A percentile compares a stretch with the other conserved stretches of the same genome.
Evolutionary conservation across 2,113 vertebrate genomes (phyloP).

Genomic region (Mastomys natalensis): DNA sequence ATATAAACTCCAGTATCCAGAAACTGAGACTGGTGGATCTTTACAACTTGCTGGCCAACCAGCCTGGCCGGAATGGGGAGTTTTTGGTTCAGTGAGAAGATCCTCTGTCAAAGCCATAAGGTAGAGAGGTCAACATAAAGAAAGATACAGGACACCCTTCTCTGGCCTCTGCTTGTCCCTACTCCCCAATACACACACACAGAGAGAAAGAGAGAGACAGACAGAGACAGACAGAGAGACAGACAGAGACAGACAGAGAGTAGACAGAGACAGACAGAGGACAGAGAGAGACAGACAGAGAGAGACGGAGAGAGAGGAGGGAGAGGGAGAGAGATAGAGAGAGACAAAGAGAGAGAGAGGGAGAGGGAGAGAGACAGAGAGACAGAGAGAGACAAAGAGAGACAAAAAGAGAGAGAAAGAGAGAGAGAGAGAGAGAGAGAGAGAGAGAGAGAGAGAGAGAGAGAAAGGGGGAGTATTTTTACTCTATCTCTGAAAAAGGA

Average conservation of each 20-base stretch:
- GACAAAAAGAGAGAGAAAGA: too few species aligned
- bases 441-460: too few species aligned
- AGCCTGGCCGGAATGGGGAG: neutral
- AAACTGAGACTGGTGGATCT: neutral
- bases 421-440: too few species aligned
- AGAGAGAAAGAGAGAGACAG: neutral
- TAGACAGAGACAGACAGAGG: too few species aligned
- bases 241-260: neutral
- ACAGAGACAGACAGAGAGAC: neutral
- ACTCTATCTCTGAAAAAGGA: constrained; percentile 34
- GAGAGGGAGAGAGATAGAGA: neutral
- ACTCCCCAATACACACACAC: neutral
- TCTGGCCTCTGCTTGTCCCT: neutral
- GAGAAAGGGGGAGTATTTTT: neutral
- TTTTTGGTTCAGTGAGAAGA: neutral
- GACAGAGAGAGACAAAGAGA: neutral
- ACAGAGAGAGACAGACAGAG: neutral
- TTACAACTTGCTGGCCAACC: neutral
- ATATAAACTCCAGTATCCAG: too few species aligned
- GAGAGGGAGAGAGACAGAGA: neutral
- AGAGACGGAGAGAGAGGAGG: neutral
- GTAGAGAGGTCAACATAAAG: neutral
- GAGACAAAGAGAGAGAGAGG: neutral
- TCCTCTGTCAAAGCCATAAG: neutral
- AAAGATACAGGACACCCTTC: neutral